Percentiles rank a stretch among this genome's conserved stretches.
These are phyloP conservation scores for Heterohyrax brucei DNA, from an alignment of 2,797 vertebrate genomes.

Conservation along the genomic window DNA sequence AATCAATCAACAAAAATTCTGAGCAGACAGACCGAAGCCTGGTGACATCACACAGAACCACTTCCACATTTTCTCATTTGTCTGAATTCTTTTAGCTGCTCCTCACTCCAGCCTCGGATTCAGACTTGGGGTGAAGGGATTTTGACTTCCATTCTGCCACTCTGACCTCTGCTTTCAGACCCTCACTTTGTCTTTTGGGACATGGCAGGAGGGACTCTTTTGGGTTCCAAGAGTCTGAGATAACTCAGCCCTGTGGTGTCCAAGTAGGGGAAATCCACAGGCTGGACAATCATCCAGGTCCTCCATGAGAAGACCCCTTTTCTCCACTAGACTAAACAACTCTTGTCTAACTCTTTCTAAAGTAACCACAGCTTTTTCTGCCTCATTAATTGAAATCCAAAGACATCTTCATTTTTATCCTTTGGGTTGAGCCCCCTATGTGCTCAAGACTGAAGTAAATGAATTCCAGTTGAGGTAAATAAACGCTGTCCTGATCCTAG, in stretches of 20 bases:
- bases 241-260: neutral
- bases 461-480: neutral
- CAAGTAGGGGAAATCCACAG: neutral
- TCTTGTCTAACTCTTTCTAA: neutral
- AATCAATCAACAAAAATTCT: conserved; percentile 61
- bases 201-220: neutral
- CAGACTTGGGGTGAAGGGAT: neutral
- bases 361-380: conserved; percentile 10
- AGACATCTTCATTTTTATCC: conserved; percentile 17
- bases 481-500: neutral
- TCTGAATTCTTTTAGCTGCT: conserved; percentile 12
- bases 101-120: neutral
- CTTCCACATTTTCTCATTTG: conserved; percentile 9
- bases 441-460: neutral
- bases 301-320: neutral
- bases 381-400: conserved; percentile 47
- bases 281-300: no score
- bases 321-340: conserved; percentile 12
- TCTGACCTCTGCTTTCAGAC: conserved; percentile 17
- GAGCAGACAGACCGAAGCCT: neutral
- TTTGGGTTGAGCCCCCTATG: neutral
- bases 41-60: conserved; percentile 50
- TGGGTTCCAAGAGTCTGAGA: conserved; percentile 8
- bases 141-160: neutral
- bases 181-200: neutral